Evolutionary conservation across 2,113 vertebrate genomes (phyloP), one percentile per base, ranked within the genome.

Genomic region (Melanocharis versteri): DNA sequence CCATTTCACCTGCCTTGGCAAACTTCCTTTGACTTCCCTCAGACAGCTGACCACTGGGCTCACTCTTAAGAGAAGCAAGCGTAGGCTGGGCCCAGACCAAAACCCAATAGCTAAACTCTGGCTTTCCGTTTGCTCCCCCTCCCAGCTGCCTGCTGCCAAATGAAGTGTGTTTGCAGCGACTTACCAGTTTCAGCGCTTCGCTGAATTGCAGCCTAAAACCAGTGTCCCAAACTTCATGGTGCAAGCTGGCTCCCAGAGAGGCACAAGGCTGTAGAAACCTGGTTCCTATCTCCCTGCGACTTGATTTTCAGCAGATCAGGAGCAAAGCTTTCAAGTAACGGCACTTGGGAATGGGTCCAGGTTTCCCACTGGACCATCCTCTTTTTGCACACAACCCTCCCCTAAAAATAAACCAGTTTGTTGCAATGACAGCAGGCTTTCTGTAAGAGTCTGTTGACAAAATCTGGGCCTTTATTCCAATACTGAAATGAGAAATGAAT

Each of bases 161-260:
- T 9, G 0, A 75, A 51, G 7, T 0, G 1, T 28, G 28, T 31
- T 68, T 50, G 40, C 68, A 76, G 37, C 0, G 1, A 61, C 13
- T 7, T 37, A 47, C 2, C 7, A 37, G 60, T 66, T 75, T 40
- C 33, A 77, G 21, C 3, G 0, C 30, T 85, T 62, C 44, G 15
- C 48, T 60, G 48, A 80, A 51, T 2, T 71, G 24, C 47, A 68
- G 35, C 18, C 47, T 35, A 45, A 92, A 91, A 62, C 4, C 39
- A 70, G 28, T 2, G 2, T 39, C 42, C 20, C 35, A 87, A 62
- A 61, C 17, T 20, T 58, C 5, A 1, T 0, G 0, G 15, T 57
- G 11, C 37, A 65, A 48, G 16, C 56, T 73, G 40, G 50, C 7
- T 19, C 21, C 27, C 13, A 3, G 24, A 65, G 37, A 73, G 13